These are phyloP conservation scores for Liposcelis brunnea DNA, from an alignment of 2,888 invertebrate species.

Conservation along the genomic window DNA sequence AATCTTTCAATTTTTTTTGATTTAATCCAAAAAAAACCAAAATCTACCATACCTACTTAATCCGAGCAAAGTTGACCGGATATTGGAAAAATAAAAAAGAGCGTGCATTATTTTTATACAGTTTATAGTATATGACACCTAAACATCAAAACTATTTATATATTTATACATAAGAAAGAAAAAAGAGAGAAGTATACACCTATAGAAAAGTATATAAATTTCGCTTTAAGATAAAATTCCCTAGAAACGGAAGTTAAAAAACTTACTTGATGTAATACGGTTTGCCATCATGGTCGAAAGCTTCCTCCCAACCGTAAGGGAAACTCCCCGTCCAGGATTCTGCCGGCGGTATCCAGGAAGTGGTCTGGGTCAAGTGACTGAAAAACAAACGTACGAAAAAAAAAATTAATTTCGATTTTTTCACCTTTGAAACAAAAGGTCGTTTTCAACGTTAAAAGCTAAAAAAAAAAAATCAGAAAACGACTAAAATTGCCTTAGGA, in stretches of 20 bases:
- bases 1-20: no score
- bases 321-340: constrained; percentile 64
- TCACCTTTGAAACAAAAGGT: no score
- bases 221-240: background rate
- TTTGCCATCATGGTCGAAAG: constrained; percentile 60
- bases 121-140: no score
- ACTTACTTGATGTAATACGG: constrained; percentile 67
- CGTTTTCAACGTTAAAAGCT: background rate
- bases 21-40: no score
- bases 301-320: constrained; percentile 86
- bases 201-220: background rate
- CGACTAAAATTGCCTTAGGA: no score
- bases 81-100: no score
- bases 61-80: no score
- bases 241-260: background rate
- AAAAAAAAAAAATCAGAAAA: constrained; percentile 11
- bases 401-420: constrained; percentile 5
- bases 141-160: no score
- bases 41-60: no score
- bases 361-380: constrained; percentile 67
- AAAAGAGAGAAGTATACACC: no score
- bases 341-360: constrained; percentile 77
- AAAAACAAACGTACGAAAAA: constrained; percentile 24
- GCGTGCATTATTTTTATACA: no score
- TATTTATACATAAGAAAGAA: no score